Evolutionary conservation across 1,140 invertebrate species (phyloP).

Genomic region (Globodera ellingtonae): DNA sequence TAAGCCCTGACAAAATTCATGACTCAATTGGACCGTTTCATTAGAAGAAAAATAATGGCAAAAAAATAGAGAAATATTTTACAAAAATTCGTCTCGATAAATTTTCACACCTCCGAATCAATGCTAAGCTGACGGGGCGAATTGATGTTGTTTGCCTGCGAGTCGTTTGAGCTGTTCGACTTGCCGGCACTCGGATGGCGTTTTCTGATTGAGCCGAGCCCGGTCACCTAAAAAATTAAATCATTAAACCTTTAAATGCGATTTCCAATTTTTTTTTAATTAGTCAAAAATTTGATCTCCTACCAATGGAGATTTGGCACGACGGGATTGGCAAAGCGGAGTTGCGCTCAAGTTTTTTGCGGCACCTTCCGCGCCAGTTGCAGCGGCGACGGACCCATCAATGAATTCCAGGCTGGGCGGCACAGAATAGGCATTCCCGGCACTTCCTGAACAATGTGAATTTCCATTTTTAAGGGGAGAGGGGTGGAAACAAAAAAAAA

Average conservation of each 20-base stretch:
- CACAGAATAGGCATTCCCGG: slow-evolving; percentile 12
- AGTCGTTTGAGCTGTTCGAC: neutral
- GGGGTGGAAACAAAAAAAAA: too few relatives aligned
- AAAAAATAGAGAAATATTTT: too few relatives aligned
- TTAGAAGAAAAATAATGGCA: too few relatives aligned
- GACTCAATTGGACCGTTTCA: too few relatives aligned
- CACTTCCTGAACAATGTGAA: neutral
- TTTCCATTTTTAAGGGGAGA: neutral
- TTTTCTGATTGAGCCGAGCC: slow-evolving; percentile 5
- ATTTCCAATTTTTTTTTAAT: too few relatives aligned
- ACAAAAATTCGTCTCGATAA: too few relatives aligned
- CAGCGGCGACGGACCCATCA: neutral
- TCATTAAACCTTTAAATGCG: neutral
- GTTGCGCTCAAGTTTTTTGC: slow-evolving; percentile 9
- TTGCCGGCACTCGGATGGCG: neutral
- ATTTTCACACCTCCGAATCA: neutral
- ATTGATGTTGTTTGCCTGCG: neutral
- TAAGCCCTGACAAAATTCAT: too few relatives aligned
- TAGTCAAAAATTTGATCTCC: too few relatives aligned
- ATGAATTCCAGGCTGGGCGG: slow-evolving; percentile 4
- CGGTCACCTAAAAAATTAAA: slow-evolving; percentile 11
- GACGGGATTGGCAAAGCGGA: slow-evolving; percentile 13
- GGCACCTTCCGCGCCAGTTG: neutral
- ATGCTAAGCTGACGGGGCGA: neutral
- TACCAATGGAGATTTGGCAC: slow-evolving; percentile 25